Conservation (phyloP, 2,797 vertebrate species). For the Cossypha heuglini region DNA sequence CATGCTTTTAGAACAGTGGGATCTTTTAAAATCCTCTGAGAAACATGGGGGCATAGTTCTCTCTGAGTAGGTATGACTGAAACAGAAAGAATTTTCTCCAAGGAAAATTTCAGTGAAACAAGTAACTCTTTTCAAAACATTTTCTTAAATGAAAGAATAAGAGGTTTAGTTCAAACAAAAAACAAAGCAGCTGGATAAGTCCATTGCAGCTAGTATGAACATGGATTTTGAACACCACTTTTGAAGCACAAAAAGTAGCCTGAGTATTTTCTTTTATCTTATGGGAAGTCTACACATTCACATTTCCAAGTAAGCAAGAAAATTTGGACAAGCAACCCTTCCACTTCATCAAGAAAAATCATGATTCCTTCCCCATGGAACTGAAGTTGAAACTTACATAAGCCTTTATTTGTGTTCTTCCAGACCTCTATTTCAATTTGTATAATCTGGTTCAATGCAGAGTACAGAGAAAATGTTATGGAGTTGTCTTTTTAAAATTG, state of each 20-base stretch:
- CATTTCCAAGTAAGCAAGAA: background rate
- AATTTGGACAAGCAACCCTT: background rate
- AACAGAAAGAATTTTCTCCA: background rate
- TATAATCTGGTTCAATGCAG: background rate
- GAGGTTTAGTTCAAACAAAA: background rate
- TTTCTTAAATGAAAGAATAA: background rate
- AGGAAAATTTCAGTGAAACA: background rate
- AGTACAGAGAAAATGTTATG: background rate
- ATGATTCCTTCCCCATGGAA: background rate
- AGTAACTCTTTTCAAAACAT: background rate
- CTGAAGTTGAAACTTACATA: background rate
- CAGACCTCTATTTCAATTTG: background rate
- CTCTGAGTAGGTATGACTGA: background rate
- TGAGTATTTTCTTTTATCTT: background rate
- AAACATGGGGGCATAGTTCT: background rate
- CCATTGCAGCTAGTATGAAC: background rate
- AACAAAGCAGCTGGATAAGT: background rate
- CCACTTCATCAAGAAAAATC: background rate
- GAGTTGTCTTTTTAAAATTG: rapidly evolving
- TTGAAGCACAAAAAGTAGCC: background rate
- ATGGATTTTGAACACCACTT: background rate
- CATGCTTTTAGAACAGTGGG: background rate
- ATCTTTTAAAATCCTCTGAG: background rate
- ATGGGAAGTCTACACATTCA: background rate
- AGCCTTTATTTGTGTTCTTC: background rate